These are phyloP conservation scores for Amphiprion clarkii DNA, from an alignment of 2,797 vertebrate species.

Conservation along the genomic window DNA sequence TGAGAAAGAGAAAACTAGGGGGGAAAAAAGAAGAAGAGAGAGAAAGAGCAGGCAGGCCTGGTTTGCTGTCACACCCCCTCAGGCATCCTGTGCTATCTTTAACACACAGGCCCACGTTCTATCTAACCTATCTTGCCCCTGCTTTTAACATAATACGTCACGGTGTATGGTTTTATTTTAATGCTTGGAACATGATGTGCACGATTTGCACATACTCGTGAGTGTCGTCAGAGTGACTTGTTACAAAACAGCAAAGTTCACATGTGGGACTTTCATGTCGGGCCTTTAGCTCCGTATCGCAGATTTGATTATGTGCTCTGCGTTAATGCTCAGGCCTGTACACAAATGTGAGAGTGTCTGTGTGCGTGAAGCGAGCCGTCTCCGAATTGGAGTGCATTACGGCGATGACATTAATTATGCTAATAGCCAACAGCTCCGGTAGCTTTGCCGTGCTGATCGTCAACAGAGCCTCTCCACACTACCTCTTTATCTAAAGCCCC, in stretches of 20 bases:
- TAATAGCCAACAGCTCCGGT: conserved; percentile 69
- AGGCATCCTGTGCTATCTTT: conserved; percentile 79
- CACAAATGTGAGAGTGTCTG: conserved; percentile 25
- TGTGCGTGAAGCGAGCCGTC: conserved; percentile 38
- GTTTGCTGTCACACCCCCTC: conserved; percentile 77
- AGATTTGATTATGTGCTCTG: conserved; percentile 28
- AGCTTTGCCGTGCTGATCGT: conserved; percentile 48
- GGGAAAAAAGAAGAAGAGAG: conserved; percentile 35
- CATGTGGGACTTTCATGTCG: conserved; percentile 10
- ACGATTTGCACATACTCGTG: conserved; percentile 24
- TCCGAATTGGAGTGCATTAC: conserved; percentile 63
- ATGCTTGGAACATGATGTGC: conserved; percentile 39
- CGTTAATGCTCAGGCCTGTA: conserved; percentile 23
- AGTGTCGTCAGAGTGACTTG: conserved; percentile 16
- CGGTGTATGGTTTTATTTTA: conserved; percentile 55
- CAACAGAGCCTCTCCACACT: conserved; percentile 45
- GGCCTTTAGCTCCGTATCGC: not conserved
- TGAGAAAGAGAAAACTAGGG: conserved; percentile 54
- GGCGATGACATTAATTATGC: conserved; percentile 71
- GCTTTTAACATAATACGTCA: conserved; percentile 67
- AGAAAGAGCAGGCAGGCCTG: conserved; percentile 68
- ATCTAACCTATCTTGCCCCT: conserved; percentile 73
- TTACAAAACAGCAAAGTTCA: conserved; percentile 13
- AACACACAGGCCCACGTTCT: conserved; percentile 78
- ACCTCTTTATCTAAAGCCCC: conserved; percentile 66